Evolutionary conservation across 2,113 vertebrate species (phyloP).

Genomic region (Odontesthes bonariensis): DNA sequence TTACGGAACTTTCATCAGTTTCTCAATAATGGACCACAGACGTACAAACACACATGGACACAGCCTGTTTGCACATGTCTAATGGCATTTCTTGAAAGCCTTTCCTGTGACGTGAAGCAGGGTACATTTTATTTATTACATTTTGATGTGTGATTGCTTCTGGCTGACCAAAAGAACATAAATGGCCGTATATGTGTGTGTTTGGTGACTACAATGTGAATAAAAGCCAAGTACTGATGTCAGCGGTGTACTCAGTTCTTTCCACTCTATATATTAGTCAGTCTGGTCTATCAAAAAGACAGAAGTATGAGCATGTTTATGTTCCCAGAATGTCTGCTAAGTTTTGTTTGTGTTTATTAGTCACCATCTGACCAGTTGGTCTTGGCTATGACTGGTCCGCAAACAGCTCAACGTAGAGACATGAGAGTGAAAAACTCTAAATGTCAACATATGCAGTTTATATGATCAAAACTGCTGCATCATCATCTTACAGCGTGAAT

Average conservation of each 20-base stretch:
- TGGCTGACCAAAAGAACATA: background rate
- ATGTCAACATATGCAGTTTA: slow-evolving; percentile 13
- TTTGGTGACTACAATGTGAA: slow-evolving; percentile 39
- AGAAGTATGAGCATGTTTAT: slow-evolving; percentile 59
- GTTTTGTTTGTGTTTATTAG: slow-evolving; percentile 43
- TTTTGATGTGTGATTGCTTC: background rate
- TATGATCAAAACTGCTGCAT: background rate
- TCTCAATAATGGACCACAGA: slow-evolving; percentile 16
- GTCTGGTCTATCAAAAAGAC: slow-evolving; percentile 28
- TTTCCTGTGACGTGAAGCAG: background rate
- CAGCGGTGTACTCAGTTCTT: slow-evolving; percentile 42
- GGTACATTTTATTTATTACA: background rate
- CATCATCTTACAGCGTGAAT: slow-evolving; percentile 2
- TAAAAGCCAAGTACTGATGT: slow-evolving; percentile 38
- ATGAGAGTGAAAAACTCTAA: slow-evolving; percentile 25
- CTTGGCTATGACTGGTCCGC: slow-evolving; percentile 9
- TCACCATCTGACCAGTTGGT: slow-evolving; percentile 31
- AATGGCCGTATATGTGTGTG: background rate
- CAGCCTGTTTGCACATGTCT: background rate
- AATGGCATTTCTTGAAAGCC: background rate
- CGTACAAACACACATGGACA: slow-evolving; percentile 1
- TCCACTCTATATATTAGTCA: slow-evolving; percentile 60
- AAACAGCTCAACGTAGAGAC: slow-evolving; percentile 15
- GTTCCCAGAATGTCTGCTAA: background rate
- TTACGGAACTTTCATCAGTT: slow-evolving; percentile 51